Percentiles rank a stretch among this genome's conserved stretches.
Conservation (phyloP, 1,140 invertebrate genomes). For the Portunus trituberculatus region DNA sequence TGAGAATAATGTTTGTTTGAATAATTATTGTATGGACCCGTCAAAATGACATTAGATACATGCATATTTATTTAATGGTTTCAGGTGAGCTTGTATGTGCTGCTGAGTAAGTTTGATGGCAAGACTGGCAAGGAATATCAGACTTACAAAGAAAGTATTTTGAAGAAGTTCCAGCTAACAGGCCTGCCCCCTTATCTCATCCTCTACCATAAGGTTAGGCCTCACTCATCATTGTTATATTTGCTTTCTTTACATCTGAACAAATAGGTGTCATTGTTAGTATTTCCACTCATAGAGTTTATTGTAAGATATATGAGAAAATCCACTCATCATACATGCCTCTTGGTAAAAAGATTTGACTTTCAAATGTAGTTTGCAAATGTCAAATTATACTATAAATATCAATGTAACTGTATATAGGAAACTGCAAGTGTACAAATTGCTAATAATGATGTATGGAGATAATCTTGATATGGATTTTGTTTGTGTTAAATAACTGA, state of each 20-base stretch:
- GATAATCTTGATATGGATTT: no score
- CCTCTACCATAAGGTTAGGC: conserved; percentile 92
- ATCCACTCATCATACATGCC: no score
- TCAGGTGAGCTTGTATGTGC: conserved; percentile 94
- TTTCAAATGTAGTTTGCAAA: no score
- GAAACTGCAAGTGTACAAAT: no score
- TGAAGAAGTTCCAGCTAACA: conserved; percentile 98
- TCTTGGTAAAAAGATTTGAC: no score
- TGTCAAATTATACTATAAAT: no score
- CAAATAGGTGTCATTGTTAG: neutral
- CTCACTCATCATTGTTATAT: conserved; percentile 75
- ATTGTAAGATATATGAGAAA: neutral
- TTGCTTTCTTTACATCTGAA: neutral
- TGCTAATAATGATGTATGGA: no score
- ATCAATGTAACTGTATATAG: no score
- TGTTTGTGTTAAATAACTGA: no score
- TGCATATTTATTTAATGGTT: conserved; percentile 83
- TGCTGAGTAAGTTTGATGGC: conserved; percentile 98
- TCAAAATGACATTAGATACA: neutral
- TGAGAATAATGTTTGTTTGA: neutral
- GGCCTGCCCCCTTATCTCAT: conserved; percentile 98
- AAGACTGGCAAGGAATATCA: conserved; percentile 98
- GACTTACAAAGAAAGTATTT: conserved; percentile 98
- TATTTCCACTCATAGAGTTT: neutral
- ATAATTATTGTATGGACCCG: neutral